Base-by-base conservation (phyloP, 2,113 vertebrate species). In the Capricornis sumatraensis region DNA sequence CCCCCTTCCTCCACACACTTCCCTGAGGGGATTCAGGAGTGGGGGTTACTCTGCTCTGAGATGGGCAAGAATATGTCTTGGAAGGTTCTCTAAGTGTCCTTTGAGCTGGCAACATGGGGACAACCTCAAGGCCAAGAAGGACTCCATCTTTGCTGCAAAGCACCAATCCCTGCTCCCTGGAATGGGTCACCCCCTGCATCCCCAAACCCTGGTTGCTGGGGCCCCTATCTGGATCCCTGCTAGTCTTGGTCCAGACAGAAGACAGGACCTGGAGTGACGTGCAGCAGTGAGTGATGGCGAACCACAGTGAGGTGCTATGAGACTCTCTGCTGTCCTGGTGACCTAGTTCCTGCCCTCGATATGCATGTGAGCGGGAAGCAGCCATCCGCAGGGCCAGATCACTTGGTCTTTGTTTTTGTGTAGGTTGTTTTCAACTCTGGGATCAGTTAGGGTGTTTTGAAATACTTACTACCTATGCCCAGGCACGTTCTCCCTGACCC, bases 191-290 rank as follows among this genome's bases (percentile, higher is more conserved):
- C 30, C 50, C 82, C 53, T 27, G 67, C 30, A n/a, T 28, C 33
- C 52, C 27, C n/a, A 33, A 9, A 12, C 40, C 62, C 15, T 40
- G 28, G 27, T 3, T 30, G 2, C 55, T 30, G 6, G 23, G 10
- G 3, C n/a, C 36, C 30, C 55, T 43, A 3, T 13, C 67, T 71
- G 16, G 13, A 25, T 57, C 33, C 28, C 36, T 85, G 55, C 45
- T 78, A 3, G 36, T 6, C 47, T 16, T 67, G 47, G 28, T 47
- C 21, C 43, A 40, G 33, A n/a, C 23, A 52, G 16, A 64, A 28
- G n/a, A 9, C 1, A 21, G 45, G 30, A 21, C 57, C 74, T 27
- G 6, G 64, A 86, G 55, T 1, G 2, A 30, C 0, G 0, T 4
- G 1, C 14, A 33, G 47, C 78, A 36, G 5, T 3, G 52, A 19